These are phyloP conservation scores for Trachelus tabidus DNA, from an alignment of 2,888 invertebrate genomes.

Conservation along the genomic window DNA sequence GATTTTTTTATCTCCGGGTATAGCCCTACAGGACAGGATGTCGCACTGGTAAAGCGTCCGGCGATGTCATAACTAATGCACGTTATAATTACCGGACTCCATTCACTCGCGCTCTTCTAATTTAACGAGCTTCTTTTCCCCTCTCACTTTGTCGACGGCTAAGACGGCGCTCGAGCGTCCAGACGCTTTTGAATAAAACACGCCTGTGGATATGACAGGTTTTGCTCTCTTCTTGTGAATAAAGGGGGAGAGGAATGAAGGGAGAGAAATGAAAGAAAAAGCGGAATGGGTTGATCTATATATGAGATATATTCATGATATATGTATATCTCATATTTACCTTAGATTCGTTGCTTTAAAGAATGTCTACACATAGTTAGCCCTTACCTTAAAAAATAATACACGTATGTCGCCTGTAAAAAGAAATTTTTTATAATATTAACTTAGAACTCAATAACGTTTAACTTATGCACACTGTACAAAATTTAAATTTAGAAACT, in stretches of 20 bases:
- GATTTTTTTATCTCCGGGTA: neutral
- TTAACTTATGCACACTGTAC: too few species aligned
- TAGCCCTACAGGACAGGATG: neutral
- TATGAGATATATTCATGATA: too few species aligned
- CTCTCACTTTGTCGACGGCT: conserved; percentile 5
- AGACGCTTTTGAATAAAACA: conserved; percentile 56
- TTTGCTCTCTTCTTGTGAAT: conserved; percentile 10
- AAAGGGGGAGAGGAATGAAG: conserved; percentile 4
- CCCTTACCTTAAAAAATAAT: too few species aligned
- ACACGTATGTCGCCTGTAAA: too few species aligned
- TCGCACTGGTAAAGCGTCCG: conserved; percentile 11
- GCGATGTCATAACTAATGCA: conserved; percentile 57
- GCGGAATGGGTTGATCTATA: conserved; percentile 17
- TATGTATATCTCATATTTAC: too few species aligned
- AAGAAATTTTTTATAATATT: too few species aligned
- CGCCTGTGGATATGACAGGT: conserved; percentile 35
- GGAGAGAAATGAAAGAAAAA: conserved; percentile 12
- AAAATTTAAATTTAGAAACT: too few species aligned
- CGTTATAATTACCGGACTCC: conserved; percentile 53
- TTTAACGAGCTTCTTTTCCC: conserved; percentile 54
- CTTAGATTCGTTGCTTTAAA: too few species aligned
- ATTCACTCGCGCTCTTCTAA: conserved; percentile 52
- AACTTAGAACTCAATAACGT: too few species aligned
- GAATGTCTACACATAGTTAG: too few species aligned
- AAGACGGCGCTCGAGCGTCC: conserved; percentile 40